Base-by-base conservation (phyloP, 2,113 vertebrate species). In the Malurus melanocephalus region DNA sequence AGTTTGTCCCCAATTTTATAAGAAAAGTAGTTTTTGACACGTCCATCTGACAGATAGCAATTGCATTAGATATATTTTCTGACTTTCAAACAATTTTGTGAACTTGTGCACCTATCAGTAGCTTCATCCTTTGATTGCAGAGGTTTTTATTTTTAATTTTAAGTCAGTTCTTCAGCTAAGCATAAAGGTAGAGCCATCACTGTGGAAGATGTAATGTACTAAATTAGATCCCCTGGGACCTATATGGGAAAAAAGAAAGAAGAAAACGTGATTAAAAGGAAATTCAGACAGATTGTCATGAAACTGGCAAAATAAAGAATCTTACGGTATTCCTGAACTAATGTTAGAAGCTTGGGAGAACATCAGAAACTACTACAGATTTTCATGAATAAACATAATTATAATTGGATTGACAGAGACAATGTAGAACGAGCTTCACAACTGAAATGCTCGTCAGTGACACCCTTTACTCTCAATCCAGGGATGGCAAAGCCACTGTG, bases 311-410 rank as follows among this genome's bases (percentile, higher is more conserved):
- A 95, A 92, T 88, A 88, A 94, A 84, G 73, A 80, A 51, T 86
- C 74, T 88, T 81, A 68, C 22, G 74, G 92, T 88, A 88, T 76
- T 90, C 79, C 88, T 95, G 77, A 57, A 88, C 74, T 93, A 91
- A 91, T 82, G 83, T 89, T 95, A 95, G 92, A 92, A 90, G 68
- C 90, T 56, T 84, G 49, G 46, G 84, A 88, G 68, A 93, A 69
- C 53, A 93, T 76, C 79, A 90, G 78, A 88, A 93, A 78, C 77
- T 61, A 64, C 77, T 87, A 90, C 85, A 96, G 93, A 94, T 96
- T 95, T 90, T 96, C 93, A 96, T 95, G 89, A 92, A 93, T 93
- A 92, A 93, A 94, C 86, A 92, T 92, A 81, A 90, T 88, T 76
- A 52, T 83, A 94, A 85, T 79, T 93, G 80, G 65, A 32, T 72